Conservation (phyloP, 2,797 vertebrate genomes). For the Etheostoma perlongum region DNA sequence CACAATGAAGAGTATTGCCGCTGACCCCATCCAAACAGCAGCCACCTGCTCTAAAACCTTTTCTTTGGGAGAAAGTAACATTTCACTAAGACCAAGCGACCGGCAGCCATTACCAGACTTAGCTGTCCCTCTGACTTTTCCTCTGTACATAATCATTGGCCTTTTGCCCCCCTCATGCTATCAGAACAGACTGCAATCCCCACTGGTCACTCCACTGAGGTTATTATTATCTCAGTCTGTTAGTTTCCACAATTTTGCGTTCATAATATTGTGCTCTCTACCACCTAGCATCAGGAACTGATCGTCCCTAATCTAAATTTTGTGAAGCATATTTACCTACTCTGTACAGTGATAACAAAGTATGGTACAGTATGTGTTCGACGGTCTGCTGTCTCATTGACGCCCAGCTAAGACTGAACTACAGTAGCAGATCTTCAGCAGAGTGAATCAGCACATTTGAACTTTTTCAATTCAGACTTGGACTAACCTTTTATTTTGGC, state of each 20-base stretch:
- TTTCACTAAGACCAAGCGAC: constrained; percentile 55
- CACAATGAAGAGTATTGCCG: constrained; percentile 48
- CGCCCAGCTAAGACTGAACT: constrained; percentile 35
- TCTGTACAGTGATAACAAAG: constrained; percentile 14
- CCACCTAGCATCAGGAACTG: constrained; percentile 8
- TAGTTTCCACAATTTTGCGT: constrained; percentile 6
- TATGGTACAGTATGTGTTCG: constrained; percentile 16
- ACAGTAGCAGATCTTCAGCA: constrained; percentile 42
- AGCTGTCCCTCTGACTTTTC: constrained; percentile 50
- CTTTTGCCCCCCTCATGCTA: constrained; percentile 63
- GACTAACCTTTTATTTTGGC: constrained; percentile 38
- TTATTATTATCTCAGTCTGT: constrained; percentile 23
- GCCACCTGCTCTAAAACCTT: constrained; percentile 58
- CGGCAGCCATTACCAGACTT: constrained; percentile 44
- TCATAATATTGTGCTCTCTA: background rate
- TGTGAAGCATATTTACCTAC: constrained; percentile 24
- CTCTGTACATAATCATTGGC: constrained; percentile 47
- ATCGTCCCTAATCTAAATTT: constrained; percentile 11
- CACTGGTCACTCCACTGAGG: constrained; percentile 20
- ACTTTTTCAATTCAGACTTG: constrained; percentile 54
- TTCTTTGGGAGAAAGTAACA: constrained; percentile 49
- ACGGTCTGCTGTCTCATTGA: constrained; percentile 39
- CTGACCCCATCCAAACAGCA: constrained; percentile 59
- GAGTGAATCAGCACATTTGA: constrained; percentile 61
- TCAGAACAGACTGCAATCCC: constrained; percentile 47